phyloP scores from a whole-genome alignment of 2,888 invertebrate species.

The Rhamphomyia laevipes region DNA sequence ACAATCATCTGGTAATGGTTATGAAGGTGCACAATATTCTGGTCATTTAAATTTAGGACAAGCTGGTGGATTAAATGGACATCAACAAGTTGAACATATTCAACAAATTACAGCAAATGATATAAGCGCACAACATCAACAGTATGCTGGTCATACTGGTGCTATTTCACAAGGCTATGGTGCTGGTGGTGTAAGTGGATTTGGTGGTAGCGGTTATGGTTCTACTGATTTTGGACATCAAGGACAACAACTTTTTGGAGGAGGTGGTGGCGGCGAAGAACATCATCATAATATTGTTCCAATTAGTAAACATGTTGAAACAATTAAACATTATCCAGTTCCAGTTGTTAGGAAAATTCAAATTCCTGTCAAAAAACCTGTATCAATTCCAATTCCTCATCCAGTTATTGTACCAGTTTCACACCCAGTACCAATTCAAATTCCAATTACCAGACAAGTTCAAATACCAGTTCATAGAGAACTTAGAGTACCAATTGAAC shows the following conservation, averaged over 20 bases:
- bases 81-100: too few species aligned
- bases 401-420: slow-evolving; percentile 64
- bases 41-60: too few species aligned
- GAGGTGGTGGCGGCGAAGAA: background rate
- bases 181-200: too few species aligned
- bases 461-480: slow-evolving; percentile 58
- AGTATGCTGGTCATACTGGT: too few species aligned
- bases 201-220: too few species aligned
- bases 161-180: too few species aligned
- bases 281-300: background rate
- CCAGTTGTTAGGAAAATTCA: slow-evolving; percentile 63
- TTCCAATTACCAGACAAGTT: slow-evolving; percentile 60
- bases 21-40: background rate
- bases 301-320: slow-evolving; percentile 39
- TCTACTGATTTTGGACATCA: too few species aligned
- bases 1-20: background rate
- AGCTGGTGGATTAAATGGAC: too few species aligned
- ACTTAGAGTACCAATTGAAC: slow-evolving; percentile 47
- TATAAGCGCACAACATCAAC: too few species aligned
- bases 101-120: too few species aligned
- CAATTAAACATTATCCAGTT: slow-evolving; percentile 48
- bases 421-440: slow-evolving; percentile 67
- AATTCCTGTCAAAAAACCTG: slow-evolving; percentile 54
- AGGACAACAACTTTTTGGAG: too few species aligned
- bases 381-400: slow-evolving; percentile 63